Conservation (phyloP, 1,140 invertebrate genomes). For the Idris sp. region DNA sequence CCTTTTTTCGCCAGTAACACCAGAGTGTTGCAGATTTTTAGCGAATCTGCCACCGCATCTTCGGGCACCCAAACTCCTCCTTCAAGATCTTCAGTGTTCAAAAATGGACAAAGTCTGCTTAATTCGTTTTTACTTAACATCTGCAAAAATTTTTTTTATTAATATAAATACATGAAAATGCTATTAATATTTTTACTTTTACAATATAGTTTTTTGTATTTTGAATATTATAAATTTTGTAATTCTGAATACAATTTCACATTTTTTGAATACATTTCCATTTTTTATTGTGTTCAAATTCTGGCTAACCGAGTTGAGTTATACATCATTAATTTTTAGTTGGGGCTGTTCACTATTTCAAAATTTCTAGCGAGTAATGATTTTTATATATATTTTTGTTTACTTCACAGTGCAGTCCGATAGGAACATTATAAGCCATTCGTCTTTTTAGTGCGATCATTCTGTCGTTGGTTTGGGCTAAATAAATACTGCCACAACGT, state of each 20-base stretch:
- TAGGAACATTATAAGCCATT: constrained; percentile 80
- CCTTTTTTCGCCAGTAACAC: constrained; percentile 80
- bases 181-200: no score
- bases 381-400: no score
- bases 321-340: no score
- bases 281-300: no score
- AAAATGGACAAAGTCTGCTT: constrained; percentile 80
- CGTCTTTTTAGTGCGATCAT: constrained; percentile 82
- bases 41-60: constrained; percentile 84
- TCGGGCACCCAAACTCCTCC: constrained; percentile 87
- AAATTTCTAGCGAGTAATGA: no score
- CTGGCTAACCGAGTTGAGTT: no score
- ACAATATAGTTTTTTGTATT: no score
- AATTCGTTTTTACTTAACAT: constrained; percentile 74
- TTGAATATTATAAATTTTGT: no score
- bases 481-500: constrained; percentile 84
- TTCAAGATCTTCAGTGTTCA: constrained; percentile 83
- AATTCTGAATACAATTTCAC: no score
- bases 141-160: constrained; percentile 56
- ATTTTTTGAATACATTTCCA: no score
- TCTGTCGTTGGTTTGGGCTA: constrained; percentile 86
- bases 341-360: no score
- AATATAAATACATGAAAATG: no score
- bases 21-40: constrained; percentile 81
- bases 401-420: constrained; percentile 80